Percentiles rank a stretch among this genome's conserved stretches.
These are phyloP conservation scores for Pristiophorus japonicus DNA, from an alignment of 2,113 vertebrate genomes.

Conservation along the genomic window DNA sequence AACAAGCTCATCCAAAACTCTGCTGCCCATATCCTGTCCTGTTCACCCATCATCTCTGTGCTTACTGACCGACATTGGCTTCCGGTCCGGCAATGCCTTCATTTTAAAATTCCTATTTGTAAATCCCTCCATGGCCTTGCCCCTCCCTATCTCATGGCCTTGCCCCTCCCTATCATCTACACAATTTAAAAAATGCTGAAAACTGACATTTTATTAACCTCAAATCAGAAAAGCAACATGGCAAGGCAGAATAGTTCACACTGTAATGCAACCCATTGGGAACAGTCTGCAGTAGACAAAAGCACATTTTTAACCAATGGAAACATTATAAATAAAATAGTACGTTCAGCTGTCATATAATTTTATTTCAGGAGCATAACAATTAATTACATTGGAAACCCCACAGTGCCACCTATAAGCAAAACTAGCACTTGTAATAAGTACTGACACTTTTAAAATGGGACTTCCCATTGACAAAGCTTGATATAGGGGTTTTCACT, in stretches of 20 bases:
- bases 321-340: background rate
- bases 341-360: background rate
- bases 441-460: background rate
- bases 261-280: background rate
- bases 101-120: background rate
- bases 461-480: background rate
- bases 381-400: background rate
- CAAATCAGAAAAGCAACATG: background rate
- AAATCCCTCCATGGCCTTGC: background rate
- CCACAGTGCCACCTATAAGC: conserved; percentile 2
- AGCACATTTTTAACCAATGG: background rate
- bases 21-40: background rate
- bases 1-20: background rate
- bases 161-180: background rate
- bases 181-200: background rate
- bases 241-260: background rate
- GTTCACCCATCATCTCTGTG: background rate
- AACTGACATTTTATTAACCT: background rate
- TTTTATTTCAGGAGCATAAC: background rate
- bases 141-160: background rate
- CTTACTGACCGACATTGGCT: background rate
- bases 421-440: background rate
- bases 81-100: background rate
- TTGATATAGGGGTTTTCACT: background rate
- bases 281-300: background rate